Evolutionary conservation across 37 sponge, comb jelly and placozoan species (phyloP), one percentile per base, ranked within the genome.

Genomic region (Tethya wilhelma): DNA sequence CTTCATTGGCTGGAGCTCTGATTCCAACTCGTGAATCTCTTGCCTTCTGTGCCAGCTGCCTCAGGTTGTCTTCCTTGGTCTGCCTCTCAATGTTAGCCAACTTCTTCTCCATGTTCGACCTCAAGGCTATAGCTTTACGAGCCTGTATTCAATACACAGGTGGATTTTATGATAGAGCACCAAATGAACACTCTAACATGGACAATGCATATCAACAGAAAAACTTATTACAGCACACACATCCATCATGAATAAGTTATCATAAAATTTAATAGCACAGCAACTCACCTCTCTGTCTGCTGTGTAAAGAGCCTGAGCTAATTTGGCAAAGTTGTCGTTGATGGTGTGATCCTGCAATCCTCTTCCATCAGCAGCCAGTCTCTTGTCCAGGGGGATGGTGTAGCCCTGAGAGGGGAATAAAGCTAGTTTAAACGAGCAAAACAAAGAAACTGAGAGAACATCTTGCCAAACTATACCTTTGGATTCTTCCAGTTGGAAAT

Each of bases 401-500:
- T 86, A 98, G 42, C 99, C 99, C 82, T 91, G 55, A 0, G n/a
- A 37, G 40, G 60, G 29, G 56, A 23, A 74, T 0, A 56, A 39
- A 19, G 32, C 4, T 23, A 38, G 17, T 8, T 14, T 7, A 25
- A 46, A 76, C 11, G 1, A 41, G 4, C 23, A 38, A 37, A 37
- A 9, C 17, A 23, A 81, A 36, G 62, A 69, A 38, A 25, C 45
- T 44, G 71, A 82, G 45, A 41, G 55, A 73, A 28, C 26, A 29
- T 2, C 14, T 44, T 46, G 30, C 1, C 6, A 62, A 62, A 20
- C 23, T 46, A 77, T 30, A 89, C 90, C 76, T 79, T 89, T 25
- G 95, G 94, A 39, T 98, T 98, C 86, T 95, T 98, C 98, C 98
- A 98, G 88, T 93, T 98, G 26, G 96, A 96, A 37, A 98, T 93